Percentiles rank a stretch among this genome's conserved stretches.
Conservation (phyloP, 2,113 vertebrate species). For the Phasianus colchicus region DNA sequence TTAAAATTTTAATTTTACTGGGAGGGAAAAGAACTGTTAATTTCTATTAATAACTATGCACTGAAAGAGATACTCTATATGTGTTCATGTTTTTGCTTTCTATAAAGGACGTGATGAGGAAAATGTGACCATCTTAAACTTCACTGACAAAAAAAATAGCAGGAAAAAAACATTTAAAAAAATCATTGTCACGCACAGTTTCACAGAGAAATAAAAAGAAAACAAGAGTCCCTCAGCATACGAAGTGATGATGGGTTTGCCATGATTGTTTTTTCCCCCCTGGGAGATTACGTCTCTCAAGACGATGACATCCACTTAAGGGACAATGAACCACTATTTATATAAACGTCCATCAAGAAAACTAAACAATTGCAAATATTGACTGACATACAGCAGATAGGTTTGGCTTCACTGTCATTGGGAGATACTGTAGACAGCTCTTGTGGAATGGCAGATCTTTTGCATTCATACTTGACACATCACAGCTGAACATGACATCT, state of each 20-base stretch:
- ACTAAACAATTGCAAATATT: constrained; percentile 69
- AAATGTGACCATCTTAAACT: background rate
- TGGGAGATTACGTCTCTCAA: constrained; percentile 45
- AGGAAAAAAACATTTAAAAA: background rate
- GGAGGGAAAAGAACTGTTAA: background rate
- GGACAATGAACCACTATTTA: constrained; percentile 66
- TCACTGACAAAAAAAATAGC: background rate
- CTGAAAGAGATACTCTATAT: background rate
- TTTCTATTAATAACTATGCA: background rate
- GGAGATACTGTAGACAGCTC: background rate
- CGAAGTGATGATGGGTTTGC: constrained; percentile 47
- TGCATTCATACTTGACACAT: background rate
- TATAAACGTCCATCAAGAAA: constrained; percentile 58
- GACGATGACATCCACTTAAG: constrained; percentile 66
- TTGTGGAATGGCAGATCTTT: background rate
- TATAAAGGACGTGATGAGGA: background rate
- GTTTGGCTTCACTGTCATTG: constrained; percentile 15
- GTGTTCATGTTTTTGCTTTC: background rate
- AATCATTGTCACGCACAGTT: background rate
- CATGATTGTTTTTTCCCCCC: constrained; percentile 14
- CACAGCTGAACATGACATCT: background rate
- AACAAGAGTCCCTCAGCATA: background rate
- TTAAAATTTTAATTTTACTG: background rate
- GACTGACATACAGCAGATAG: constrained; percentile 47
- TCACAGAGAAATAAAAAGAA: constrained; percentile 42